Evolutionary conservation across 2,888 invertebrate species (phyloP), one percentile per base, ranked within the genome.

Genomic region (Andrena haemorrhoa): DNA sequence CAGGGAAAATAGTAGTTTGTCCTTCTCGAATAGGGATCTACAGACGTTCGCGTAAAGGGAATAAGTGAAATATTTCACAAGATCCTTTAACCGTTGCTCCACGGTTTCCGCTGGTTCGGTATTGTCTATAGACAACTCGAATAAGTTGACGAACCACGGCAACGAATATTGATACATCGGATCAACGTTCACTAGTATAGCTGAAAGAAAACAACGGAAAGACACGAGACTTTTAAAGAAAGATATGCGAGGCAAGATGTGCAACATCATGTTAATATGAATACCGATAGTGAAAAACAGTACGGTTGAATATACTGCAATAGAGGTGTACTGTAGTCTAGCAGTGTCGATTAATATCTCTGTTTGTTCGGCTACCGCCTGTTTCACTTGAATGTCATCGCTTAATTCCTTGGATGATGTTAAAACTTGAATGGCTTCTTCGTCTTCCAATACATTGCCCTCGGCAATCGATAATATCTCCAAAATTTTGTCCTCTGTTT

Each of bases 141-240:
- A 99, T 35, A 99, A 95, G 87, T 97, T 97, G 90, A 99, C 97
- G 93, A 98, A 99, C 99, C 99, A 99, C 2, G 96, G 96, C 89
- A 99, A 94, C 0, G 98, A 98, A 94, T 98, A 99, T 93, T 99
- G 98, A 94, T 99, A 99, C 99, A 99, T 99, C 1, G 98, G 98
- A 94, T 99, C 98, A 86, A 99, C 98, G 91, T 97, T 97, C 6
- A 98, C 97, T 91, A 99, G 94, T 78, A 98, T 97, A 78, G 96
- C 97, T 97, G 92, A 70, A 94, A 94, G 79, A 26, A 12, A 10
- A 41, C 12, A 41, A 12, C 12, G 41, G 12, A 41, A 41, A 12
- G 41, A 41, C 41, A 41, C 41, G 41, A 12, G 12, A 12, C 41
- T 4, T 12, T 41, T 12, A 12, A 41, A 41, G 41, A 16, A 41